Conservation (phyloP, 2,888 invertebrate species). For the Torymus auratus region DNA sequence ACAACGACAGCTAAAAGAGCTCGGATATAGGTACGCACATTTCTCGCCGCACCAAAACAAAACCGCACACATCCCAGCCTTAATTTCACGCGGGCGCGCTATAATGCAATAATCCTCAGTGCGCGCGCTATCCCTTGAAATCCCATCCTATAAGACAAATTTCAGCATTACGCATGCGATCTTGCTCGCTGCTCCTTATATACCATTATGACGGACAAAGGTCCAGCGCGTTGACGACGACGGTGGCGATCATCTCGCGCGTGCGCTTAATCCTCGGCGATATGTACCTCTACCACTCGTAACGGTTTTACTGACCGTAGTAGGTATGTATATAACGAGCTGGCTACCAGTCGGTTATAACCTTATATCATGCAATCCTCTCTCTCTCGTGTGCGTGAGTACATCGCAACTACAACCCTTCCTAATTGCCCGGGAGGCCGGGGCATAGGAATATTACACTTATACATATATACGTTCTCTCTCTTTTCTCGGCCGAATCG, state of each 20-base stretch:
- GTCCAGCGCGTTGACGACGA: too few relatives aligned
- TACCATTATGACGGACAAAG: too few relatives aligned
- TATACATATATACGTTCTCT: too few relatives aligned
- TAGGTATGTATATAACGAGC: not conserved
- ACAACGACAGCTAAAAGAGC: too few relatives aligned
- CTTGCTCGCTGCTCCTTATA: not conserved
- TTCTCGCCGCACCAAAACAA: too few relatives aligned
- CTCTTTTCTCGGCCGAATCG: not conserved
- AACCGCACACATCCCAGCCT: too few relatives aligned
- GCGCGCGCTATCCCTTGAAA: not conserved
- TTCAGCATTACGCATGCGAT: constrained; percentile 3
- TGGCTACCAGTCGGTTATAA: constrained; percentile 7
- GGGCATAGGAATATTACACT: not conserved
- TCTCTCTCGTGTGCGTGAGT: not conserved
- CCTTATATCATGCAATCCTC: constrained; percentile 3
- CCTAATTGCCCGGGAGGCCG: constrained; percentile 73
- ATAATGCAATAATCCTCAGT: too few relatives aligned
- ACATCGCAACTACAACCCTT: constrained; percentile 62
- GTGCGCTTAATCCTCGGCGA: constrained; percentile 64
- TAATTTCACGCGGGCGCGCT: too few relatives aligned
- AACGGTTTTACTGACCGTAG: constrained; percentile 37
- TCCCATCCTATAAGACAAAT: not conserved
- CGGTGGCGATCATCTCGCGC: not conserved
- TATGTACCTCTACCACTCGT: constrained; percentile 46
- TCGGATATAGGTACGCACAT: too few relatives aligned